These are phyloP conservation scores for Gyps fulvus DNA, from an alignment of 2,113 vertebrate species.

Conservation along the genomic window DNA sequence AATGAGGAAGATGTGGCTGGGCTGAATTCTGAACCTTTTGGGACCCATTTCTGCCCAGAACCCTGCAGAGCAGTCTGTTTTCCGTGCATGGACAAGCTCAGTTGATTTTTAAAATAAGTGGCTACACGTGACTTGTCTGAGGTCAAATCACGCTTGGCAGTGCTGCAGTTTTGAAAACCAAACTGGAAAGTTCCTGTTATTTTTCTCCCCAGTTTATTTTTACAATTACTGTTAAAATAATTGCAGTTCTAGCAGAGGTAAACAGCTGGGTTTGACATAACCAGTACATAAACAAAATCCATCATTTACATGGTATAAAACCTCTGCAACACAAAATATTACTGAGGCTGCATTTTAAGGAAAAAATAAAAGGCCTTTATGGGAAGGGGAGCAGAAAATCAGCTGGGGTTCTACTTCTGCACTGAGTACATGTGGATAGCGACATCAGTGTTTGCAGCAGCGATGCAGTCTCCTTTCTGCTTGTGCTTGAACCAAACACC, in stretches of 20 bases:
- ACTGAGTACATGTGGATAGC: background rate
- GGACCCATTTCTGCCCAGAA: background rate
- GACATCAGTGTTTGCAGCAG: background rate
- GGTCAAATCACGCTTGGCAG: background rate
- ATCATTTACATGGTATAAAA: background rate
- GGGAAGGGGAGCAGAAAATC: background rate
- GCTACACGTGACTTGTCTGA: background rate
- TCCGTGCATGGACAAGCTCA: background rate
- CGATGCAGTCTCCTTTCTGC: background rate
- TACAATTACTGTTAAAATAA: conserved; percentile 23
- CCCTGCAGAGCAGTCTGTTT: background rate
- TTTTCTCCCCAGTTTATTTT: conserved; percentile 17
- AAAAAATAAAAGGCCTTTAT: background rate
- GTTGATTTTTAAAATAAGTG: conserved; percentile 1
- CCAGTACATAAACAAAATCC: background rate
- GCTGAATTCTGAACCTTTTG: background rate
- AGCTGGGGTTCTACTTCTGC: background rate
- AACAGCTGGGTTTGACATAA: conserved; percentile 5
- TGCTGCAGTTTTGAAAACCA: background rate
- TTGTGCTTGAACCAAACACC: background rate
- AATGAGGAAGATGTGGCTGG: background rate
- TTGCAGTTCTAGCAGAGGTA: background rate
- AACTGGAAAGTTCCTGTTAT: background rate
- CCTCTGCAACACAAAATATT: background rate
- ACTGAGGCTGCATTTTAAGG: background rate